Evolutionary conservation across 2,888 invertebrate species (phyloP).

Genomic region (Leucoptera coffeella): DNA sequence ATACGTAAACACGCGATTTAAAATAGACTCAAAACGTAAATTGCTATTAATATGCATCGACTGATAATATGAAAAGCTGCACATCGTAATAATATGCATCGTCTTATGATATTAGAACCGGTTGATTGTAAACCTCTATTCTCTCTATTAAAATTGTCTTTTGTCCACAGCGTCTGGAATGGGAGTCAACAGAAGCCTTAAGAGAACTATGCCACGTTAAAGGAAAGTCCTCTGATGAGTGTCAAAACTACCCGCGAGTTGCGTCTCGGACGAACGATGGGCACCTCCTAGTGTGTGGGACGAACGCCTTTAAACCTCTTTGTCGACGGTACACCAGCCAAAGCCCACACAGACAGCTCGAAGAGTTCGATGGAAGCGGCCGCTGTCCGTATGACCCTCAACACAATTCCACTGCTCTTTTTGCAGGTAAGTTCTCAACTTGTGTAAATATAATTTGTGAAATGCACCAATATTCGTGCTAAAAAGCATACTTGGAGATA

Average conservation of each 20-base stretch:
- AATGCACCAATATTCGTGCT: too few relatives aligned
- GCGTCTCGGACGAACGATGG: slow-evolving; percentile 67
- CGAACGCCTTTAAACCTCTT: slow-evolving; percentile 88
- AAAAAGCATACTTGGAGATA: too few relatives aligned
- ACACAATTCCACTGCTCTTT: slow-evolving; percentile 92
- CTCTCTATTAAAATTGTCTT: too few relatives aligned
- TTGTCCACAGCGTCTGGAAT: slow-evolving; percentile 67
- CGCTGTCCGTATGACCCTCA: slow-evolving; percentile 91
- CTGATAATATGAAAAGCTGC: too few relatives aligned
- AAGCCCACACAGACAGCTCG: slow-evolving; percentile 34
- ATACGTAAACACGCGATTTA: too few relatives aligned
- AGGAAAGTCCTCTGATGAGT: slow-evolving; percentile 80
- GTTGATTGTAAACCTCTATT: too few relatives aligned
- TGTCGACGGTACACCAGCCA: slow-evolving; percentile 71
- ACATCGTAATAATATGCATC: too few relatives aligned
- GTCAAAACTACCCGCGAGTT: slow-evolving; percentile 94
- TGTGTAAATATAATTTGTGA: slow-evolving; percentile 11
- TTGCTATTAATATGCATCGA: too few relatives aligned
- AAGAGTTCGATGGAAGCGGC: slow-evolving; percentile 77
- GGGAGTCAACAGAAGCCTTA: slow-evolving; percentile 78
- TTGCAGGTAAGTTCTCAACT: slow-evolving; percentile 59
- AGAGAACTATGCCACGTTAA: slow-evolving; percentile 79
- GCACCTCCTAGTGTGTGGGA: slow-evolving; percentile 81
- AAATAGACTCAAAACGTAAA: too few relatives aligned
- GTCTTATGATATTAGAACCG: too few relatives aligned